Percentiles rank a stretch among this genome's conserved stretches.
Evolutionary conservation across 2,888 invertebrate genomes (phyloP).

Genomic region (Tenthredo distinguenda): DNA sequence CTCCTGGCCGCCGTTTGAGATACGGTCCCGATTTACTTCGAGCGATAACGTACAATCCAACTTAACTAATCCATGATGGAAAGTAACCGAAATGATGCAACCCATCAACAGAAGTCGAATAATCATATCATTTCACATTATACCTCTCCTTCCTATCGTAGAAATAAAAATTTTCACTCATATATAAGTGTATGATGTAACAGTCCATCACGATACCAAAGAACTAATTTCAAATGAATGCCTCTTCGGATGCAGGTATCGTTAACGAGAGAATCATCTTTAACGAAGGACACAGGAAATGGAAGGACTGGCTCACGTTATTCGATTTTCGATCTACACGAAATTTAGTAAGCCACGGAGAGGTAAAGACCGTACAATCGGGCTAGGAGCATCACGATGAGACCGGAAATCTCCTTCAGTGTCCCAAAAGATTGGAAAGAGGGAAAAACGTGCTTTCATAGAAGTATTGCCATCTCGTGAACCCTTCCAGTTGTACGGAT

Average conservation of each 20-base stretch:
- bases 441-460: too few species aligned
- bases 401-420: too few species aligned
- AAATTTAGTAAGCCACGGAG: neutral
- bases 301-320: constrained; percentile 3
- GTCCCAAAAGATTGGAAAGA: too few species aligned
- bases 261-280: too few species aligned
- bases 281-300: too few species aligned
- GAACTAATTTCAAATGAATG: too few species aligned
- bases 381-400: neutral
- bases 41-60: constrained; percentile 36
- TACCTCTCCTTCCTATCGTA: neutral
- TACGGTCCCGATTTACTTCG: constrained; percentile 38
- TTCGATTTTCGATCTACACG: neutral
- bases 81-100: constrained; percentile 6
- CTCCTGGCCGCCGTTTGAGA: constrained; percentile 45
- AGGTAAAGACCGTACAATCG: neutral
- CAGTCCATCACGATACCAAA: neutral
- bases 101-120: constrained; percentile 25
- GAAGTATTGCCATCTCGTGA: too few species aligned
- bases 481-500: too few species aligned
- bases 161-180: too few species aligned
- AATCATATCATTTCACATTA: neutral
- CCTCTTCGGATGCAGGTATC: too few species aligned
- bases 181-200: too few species aligned
- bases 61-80: constrained; percentile 10